Evolutionary conservation across 2,888 invertebrate genomes (phyloP), one percentile per base, ranked within the genome.

Genomic region (Plutella xylostella): DNA sequence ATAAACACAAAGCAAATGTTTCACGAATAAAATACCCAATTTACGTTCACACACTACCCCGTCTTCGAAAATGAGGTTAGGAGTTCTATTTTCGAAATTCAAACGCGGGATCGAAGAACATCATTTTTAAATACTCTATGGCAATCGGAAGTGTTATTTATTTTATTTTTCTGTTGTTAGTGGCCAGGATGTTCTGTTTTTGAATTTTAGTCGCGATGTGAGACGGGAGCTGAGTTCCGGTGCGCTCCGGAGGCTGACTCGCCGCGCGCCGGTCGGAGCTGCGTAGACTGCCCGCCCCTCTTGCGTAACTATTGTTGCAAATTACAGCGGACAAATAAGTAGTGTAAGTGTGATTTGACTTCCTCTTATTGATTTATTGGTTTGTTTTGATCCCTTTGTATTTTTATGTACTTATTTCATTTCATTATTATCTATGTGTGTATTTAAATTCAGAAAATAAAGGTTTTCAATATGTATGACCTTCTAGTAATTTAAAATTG

Each of bases 191-290:
- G 9, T 39, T 61, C 57, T 49, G 55, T 52, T 55, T 49, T 53
- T n/a, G n/a, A 51, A 57, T 57, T 58, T 45, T 47, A 52, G 48
- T 46, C 46, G 47, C 51, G 56, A 50, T 55, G 57, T 58, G 50
- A 60, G 63, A 63, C 50, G 56, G 56, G 49, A 37, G 58, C 59
- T 55, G 57, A 68, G 64, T 67, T 70, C 61, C 60, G 63, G 51
- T 70, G 67, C 68, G 72, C 59, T 69, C 63, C 74, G 65, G 79
- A 72, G 72, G 74, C 79, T 73, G 79, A 71, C 63, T 78, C 75
- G 34, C 34, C 59, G 60, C 61, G 53, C 53, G 60, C 50, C 63
- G 61, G 63, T 78, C 64, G 82, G 73, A 79, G 78, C 77, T 73
- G 55, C 78, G 57, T 76, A 77, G 50, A 56, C 62, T 66, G 67